These are phyloP conservation scores for Lutjanus campechanus DNA, from an alignment of 2,797 vertebrate genomes.

Conservation along the genomic window DNA sequence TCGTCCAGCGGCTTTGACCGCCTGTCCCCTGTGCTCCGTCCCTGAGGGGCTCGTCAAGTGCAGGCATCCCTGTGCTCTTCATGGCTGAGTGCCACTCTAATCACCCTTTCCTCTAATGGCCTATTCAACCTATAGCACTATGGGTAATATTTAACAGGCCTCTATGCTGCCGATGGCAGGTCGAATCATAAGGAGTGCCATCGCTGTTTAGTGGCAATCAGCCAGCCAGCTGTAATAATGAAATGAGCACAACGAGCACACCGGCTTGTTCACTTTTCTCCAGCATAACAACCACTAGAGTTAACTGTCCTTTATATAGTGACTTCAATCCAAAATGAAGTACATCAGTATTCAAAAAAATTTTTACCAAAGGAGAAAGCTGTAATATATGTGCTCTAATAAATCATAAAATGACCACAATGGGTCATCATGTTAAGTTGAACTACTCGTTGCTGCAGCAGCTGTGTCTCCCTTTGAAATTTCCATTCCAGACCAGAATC, in stretches of 20 bases:
- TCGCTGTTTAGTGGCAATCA: slow-evolving; percentile 10
- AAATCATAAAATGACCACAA: no score
- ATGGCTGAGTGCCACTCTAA: slow-evolving; percentile 43
- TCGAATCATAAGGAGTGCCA: slow-evolving; percentile 3
- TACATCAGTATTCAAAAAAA: background rate
- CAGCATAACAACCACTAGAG: background rate
- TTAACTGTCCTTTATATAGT: background rate
- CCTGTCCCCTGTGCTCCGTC: background rate
- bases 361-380: background rate
- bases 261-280: slow-evolving; percentile 2
- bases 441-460: no score
- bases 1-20: background rate
- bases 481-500: no score
- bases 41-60: slow-evolving; percentile 1
- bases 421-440: no score
- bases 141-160: slow-evolving; percentile 40
- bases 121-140: slow-evolving; percentile 36
- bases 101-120: slow-evolving; percentile 33
- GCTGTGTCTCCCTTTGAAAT: no score
- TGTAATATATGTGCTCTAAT: no score
- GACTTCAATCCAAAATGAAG: background rate
- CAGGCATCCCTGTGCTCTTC: slow-evolving; percentile 35
- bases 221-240: slow-evolving; percentile 11
- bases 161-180: background rate
- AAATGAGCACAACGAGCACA: slow-evolving; percentile 1